Conservation (phyloP, 2,113 vertebrate genomes). For the Globicephala melas region DNA sequence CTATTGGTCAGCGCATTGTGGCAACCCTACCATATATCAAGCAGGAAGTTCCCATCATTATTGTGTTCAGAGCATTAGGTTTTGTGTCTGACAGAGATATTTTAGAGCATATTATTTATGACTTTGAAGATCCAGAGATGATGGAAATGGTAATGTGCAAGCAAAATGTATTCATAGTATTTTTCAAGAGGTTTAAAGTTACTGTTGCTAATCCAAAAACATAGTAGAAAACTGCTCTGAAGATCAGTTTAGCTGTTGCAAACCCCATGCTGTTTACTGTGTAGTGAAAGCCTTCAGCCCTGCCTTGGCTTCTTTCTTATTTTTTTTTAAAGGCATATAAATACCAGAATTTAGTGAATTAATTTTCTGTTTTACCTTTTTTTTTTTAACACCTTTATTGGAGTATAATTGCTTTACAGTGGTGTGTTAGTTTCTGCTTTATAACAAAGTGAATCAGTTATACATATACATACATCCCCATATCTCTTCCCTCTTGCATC, state of each 20-base stretch:
- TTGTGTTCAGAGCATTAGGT: conserved; percentile 96
- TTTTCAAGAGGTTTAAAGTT: not conserved
- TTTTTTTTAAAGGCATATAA: too few species aligned
- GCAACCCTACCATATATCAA: conserved; percentile 97
- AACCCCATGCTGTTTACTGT: not conserved
- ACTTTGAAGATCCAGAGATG: conserved; percentile 99
- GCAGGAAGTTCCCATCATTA: conserved; percentile 99
- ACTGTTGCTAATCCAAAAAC: not conserved
- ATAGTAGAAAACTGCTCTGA: not conserved
- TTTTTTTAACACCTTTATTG: too few species aligned
- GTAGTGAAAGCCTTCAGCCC: not conserved
- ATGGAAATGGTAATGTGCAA: conserved; percentile 95
- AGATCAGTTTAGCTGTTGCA: not conserved
- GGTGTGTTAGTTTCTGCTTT: too few species aligned
- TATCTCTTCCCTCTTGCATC: too few species aligned
- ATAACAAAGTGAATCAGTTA: too few species aligned
- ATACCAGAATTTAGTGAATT: too few species aligned
- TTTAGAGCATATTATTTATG: conserved; percentile 98
- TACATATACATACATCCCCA: too few species aligned
- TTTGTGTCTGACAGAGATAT: conserved; percentile 99
- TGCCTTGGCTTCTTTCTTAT: not conserved
- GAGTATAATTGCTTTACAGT: too few species aligned
- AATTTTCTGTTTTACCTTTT: too few species aligned
- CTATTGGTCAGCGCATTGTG: conserved; percentile 98
- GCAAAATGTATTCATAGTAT: not conserved